phyloP scores from a whole-genome alignment of 2,888 invertebrate genomes.

The Aporophyla lueneburgensis region DNA sequence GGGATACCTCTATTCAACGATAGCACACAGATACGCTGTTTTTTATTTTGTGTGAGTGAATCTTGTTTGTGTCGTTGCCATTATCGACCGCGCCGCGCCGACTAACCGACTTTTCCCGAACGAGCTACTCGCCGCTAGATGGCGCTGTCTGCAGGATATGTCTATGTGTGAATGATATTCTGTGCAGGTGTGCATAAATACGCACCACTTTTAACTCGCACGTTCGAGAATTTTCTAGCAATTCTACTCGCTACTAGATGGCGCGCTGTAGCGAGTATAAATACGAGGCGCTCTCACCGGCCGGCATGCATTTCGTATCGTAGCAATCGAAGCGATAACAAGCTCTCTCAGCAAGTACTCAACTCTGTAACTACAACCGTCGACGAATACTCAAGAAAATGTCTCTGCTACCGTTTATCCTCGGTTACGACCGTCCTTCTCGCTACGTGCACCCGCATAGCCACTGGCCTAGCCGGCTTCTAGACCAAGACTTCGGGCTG shows the following conservation, averaged over 20 bases:
- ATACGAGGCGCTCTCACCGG: conserved; percentile 54
- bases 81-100: neutral
- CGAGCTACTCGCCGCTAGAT: conserved; percentile 78
- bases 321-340: conserved; percentile 63
- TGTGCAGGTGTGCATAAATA: neutral
- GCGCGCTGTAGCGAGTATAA: conserved; percentile 72
- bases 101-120: neutral
- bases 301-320: conserved; percentile 64
- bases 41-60: conserved; percentile 39
- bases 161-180: neutral
- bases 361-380: conserved; percentile 23
- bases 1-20: conserved; percentile 17
- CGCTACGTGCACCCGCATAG: conserved; percentile 61
- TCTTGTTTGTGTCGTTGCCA: conserved; percentile 8
- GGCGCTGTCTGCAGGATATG: conserved; percentile 64
- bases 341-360: conserved; percentile 18
- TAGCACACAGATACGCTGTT: neutral
- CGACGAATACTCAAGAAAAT: conserved; percentile 65
- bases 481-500: conserved; percentile 84
- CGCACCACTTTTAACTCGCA: neutral
- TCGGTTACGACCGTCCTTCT: conserved; percentile 71
- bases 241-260: conserved; percentile 78
- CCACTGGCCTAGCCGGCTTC: conserved; percentile 73
- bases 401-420: conserved; percentile 77
- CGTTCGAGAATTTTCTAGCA: conserved; percentile 55